A percentile compares a stretch with the other conserved stretches of the same genome.
Evolutionary conservation across 2,797 vertebrate genomes (phyloP).

Genomic region (Lerista edwardsae): DNA sequence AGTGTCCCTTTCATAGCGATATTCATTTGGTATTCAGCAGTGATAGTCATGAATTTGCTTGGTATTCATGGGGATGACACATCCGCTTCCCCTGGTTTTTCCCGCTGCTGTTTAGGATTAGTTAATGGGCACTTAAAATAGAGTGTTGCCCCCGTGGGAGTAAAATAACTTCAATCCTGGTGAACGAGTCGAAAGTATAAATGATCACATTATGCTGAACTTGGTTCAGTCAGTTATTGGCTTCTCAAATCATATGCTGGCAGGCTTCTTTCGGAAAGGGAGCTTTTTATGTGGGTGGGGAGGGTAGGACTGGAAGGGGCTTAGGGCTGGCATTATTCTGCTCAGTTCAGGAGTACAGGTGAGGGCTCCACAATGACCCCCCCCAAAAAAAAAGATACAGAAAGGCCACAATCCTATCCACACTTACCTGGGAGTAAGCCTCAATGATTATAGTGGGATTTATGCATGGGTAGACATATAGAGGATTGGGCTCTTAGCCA

Average conservation of each 20-base stretch:
- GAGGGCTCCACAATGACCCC: not conserved
- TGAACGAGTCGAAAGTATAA: slow-evolving; percentile 49
- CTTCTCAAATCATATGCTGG: slow-evolving; percentile 56
- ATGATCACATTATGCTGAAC: slow-evolving; percentile 47
- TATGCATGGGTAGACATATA: too few species aligned
- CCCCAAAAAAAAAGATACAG: not conserved
- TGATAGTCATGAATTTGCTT: slow-evolving; percentile 38
- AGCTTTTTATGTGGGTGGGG: not conserved
- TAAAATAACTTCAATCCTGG: slow-evolving; percentile 65
- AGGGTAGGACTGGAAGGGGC: not conserved
- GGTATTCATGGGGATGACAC: slow-evolving; percentile 57
- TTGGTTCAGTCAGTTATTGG: slow-evolving; percentile 55
- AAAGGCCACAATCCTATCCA: too few species aligned
- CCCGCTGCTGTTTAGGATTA: slow-evolving; percentile 61
- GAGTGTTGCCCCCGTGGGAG: slow-evolving; percentile 65
- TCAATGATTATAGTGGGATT: too few species aligned
- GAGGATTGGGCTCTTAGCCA: too few species aligned
- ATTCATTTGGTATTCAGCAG: slow-evolving; percentile 68
- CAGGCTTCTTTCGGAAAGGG: slow-evolving; percentile 18
- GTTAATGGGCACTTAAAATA: slow-evolving; percentile 75
- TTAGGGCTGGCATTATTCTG: not conserved
- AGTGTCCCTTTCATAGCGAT: slow-evolving; percentile 56
- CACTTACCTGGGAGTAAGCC: too few species aligned
- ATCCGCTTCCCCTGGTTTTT: slow-evolving; percentile 61
- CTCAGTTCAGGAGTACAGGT: not conserved